Evolutionary conservation across 2,888 invertebrate species (phyloP), one percentile per base, ranked within the genome.

Genomic region (Oscheius onirici): DNA sequence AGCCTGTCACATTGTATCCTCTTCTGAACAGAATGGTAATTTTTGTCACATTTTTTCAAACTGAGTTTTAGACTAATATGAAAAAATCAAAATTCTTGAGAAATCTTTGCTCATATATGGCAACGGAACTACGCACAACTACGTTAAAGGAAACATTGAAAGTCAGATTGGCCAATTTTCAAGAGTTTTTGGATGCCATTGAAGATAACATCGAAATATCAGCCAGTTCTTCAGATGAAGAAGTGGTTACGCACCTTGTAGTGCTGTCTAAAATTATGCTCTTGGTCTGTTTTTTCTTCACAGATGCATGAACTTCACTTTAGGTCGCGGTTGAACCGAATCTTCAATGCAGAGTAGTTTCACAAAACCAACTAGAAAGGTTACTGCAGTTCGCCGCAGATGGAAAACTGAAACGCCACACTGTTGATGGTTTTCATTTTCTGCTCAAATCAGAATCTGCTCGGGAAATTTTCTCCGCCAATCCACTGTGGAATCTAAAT

Each of bases 181-280:
- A 58, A 40, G 58, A 58, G 41, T 58, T 58, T 58, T n/a, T 58
- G 17, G 58, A 58, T 41, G 41, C 20, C 5, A 22, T 58, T n/a
- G 58, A 40, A 58, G 58, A 58, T 2, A 10, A 22, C 20, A 40
- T 43, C 8, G 20, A 22, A 41, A 58, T 41, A 58, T 41, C 17
- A 5, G 41, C 17, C 8, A 22, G 17, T 2, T 58, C 58, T 11
- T 3, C 41, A 40, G 40, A 58, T 41, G 58, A 40, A 41, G 20
- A 58, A 3, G 24, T 58, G 2, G 22, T n/a, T 10, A 17, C 58
- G 11, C 28, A 24, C 11, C 55, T 26, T 26, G 55, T 26, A 26
- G 55, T 55, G 20, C 52, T 52, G 5, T 17, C 20, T 52, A 17
- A 17, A 20, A 20, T 52, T 6, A 22, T 24, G 24, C 22, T 22